These are phyloP conservation scores for Rhopalosiphum padi DNA, from an alignment of 1,140 invertebrate genomes.

Conservation along the genomic window DNA sequence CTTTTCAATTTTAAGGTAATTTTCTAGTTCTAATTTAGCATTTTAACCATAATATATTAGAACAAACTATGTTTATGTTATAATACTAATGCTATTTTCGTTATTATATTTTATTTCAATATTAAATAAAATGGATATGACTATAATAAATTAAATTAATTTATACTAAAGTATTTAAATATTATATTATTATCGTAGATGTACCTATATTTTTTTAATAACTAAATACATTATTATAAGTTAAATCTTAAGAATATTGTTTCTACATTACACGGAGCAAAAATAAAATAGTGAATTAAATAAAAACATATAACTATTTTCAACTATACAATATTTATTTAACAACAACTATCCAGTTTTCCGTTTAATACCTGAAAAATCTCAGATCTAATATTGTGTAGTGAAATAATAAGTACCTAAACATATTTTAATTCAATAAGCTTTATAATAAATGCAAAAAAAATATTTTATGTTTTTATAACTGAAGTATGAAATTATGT, in stretches of 20 bases:
- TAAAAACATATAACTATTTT: background rate
- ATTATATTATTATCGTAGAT: background rate
- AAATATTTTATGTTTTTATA: background rate
- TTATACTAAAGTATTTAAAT: background rate
- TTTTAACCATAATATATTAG: background rate
- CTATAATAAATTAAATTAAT: no score
- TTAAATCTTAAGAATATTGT: background rate
- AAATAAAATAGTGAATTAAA: background rate
- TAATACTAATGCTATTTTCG: background rate
- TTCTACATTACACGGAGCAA: background rate
- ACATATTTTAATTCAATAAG: no score
- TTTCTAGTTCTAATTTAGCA: background rate
- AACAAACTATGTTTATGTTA: background rate
- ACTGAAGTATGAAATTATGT: background rate
- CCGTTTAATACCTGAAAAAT: no score
- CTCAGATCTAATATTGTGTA: no score
- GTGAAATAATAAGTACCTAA: no score
- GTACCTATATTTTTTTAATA: no score
- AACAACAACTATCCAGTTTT: no score
- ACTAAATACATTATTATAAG: background rate
- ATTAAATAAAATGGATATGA: background rate
- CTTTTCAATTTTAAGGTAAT: constrained; percentile 8
- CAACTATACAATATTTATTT: background rate
- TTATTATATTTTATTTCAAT: constrained; percentile 8
- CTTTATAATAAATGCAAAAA: no score